These are phyloP conservation scores for Sialia sialis DNA, from an alignment of 2,113 vertebrate species.

Conservation along the genomic window DNA sequence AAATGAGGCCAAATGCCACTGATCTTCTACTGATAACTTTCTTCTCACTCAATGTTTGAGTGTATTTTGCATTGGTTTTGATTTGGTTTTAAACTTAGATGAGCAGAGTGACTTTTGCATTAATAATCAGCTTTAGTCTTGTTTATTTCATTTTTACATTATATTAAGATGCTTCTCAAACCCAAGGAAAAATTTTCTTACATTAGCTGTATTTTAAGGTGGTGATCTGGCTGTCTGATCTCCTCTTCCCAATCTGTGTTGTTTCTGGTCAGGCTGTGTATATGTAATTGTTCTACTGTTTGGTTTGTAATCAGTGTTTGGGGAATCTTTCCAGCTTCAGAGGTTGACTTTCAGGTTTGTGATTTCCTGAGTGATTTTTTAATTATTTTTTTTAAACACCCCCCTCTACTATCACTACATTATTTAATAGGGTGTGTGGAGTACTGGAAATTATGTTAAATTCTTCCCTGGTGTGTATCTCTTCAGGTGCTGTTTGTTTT, in stretches of 20 bases:
- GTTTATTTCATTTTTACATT: neutral
- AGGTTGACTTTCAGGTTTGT: neutral
- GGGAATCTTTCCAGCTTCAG: conserved; percentile 8
- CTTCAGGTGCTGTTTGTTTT: neutral
- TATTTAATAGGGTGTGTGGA: neutral
- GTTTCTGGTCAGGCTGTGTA: neutral
- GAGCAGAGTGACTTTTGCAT: neutral
- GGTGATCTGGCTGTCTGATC: neutral
- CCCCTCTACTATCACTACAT: neutral
- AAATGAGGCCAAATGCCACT: neutral
- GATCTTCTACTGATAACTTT: neutral
- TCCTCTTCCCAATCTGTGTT: neutral
- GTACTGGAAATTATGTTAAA: neutral
- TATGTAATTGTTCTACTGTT: neutral
- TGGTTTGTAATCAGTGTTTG: conserved; percentile 25
- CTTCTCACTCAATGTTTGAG: neutral
- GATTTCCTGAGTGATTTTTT: neutral
- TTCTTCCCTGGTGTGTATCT: neutral
- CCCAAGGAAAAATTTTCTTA: neutral
- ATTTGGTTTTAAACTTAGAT: neutral
- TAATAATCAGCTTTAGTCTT: neutral
- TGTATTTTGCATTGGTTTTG: neutral
- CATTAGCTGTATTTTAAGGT: neutral
- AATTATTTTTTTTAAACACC: neutral
- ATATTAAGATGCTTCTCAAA: neutral